Conservation (phyloP, 2,797 vertebrate genomes). For the Eupleurogrammus muticus region DNA sequence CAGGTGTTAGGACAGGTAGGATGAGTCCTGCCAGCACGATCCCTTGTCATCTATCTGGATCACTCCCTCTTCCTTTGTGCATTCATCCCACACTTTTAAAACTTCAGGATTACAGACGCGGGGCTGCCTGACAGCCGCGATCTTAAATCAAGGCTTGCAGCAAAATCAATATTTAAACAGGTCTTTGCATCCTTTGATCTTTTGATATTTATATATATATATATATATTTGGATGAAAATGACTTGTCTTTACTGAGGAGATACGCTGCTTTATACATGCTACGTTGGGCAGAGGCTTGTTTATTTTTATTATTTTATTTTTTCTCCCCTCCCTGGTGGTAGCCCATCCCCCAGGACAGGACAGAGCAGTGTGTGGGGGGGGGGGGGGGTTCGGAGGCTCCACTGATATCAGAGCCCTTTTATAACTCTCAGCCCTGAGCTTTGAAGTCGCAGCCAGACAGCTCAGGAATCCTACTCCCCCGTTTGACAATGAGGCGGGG, state of each 20-base stretch:
- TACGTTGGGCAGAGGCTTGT: constrained; percentile 18
- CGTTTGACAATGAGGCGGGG: constrained; percentile 78
- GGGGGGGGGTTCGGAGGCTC: constrained; percentile 79
- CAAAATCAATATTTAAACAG: constrained; percentile 65
- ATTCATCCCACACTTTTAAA: constrained; percentile 28
- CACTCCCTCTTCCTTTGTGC: constrained; percentile 45
- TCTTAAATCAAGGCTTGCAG: constrained; percentile 42
- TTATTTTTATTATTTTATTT: not conserved
- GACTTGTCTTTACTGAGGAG: constrained; percentile 26
- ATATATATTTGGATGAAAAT: constrained; percentile 34
- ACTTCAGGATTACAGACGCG: constrained; percentile 32
- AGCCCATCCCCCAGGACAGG: constrained; percentile 71
- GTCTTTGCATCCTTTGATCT: constrained; percentile 49
- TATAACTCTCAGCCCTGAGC: constrained; percentile 82
- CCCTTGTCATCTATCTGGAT: constrained; percentile 61
- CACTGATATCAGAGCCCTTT: constrained; percentile 85
- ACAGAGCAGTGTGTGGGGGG: constrained; percentile 54
- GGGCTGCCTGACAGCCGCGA: constrained; percentile 47
- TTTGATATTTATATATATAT: constrained; percentile 59
- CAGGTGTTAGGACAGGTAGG: constrained; percentile 65
- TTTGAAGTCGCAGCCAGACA: constrained; percentile 87
- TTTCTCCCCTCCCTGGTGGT: not conserved
- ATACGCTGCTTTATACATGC: constrained; percentile 34
- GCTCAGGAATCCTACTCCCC: constrained; percentile 85
- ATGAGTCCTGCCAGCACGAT: constrained; percentile 37